phyloP scores from a whole-genome alignment of 2,113 vertebrate genomes.

The Periophthalmus modestus region DNA sequence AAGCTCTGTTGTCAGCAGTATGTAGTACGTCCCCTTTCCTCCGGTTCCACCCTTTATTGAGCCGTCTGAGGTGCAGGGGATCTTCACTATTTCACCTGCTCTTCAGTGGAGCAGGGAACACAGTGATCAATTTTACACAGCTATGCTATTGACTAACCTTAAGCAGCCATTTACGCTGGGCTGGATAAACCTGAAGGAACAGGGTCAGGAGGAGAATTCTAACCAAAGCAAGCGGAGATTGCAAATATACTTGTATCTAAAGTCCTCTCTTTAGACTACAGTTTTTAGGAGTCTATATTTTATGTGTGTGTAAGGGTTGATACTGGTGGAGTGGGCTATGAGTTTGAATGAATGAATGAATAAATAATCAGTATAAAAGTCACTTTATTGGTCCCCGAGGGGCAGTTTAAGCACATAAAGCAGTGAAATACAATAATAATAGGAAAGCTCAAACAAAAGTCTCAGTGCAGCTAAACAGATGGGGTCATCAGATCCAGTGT shows the following conservation, averaged over 20 bases:
- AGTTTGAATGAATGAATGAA: too few species aligned
- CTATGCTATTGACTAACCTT: constrained; percentile 32
- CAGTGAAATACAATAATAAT: too few species aligned
- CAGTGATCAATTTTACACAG: constrained; percentile 55
- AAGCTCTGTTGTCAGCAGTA: constrained; percentile 37
- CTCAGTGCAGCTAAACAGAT: too few species aligned
- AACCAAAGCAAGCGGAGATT: neutral
- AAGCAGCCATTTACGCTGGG: neutral
- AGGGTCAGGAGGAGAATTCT: neutral
- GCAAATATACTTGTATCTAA: neutral
- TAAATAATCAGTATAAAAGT: too few species aligned
- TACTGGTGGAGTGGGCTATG: too few species aligned
- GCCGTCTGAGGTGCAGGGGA: constrained; percentile 22
- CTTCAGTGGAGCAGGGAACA: constrained; percentile 35
- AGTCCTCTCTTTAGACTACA: too few species aligned
- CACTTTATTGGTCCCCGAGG: too few species aligned
- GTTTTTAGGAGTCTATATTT: too few species aligned
- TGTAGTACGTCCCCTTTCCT: constrained; percentile 27
- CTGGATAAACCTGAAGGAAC: neutral
- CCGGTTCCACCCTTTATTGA: constrained; percentile 41
- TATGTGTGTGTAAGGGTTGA: too few species aligned
- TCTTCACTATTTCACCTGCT: constrained; percentile 27
- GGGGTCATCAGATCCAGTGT: too few species aligned
- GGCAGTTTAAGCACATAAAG: too few species aligned
- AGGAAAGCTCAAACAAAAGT: too few species aligned